phyloP scores from a whole-genome alignment of 1,140 invertebrate genomes.

The Trialeurodes vaporariorum region DNA sequence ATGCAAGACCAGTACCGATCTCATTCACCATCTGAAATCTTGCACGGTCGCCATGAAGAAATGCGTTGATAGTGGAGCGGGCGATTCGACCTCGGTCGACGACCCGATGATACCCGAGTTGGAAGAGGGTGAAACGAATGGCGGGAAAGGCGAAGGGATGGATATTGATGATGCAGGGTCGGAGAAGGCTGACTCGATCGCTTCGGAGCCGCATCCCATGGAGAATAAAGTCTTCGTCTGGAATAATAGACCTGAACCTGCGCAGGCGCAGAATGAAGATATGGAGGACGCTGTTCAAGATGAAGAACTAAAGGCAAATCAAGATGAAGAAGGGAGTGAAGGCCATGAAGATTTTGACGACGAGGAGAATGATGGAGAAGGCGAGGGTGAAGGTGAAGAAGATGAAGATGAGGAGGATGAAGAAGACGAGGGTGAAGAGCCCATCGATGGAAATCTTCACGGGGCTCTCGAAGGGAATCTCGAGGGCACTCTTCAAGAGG shows the following conservation, averaged over 20 bases:
- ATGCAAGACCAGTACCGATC: constrained; percentile 66
- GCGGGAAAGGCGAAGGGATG: constrained; percentile 12
- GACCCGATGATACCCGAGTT: constrained; percentile 30
- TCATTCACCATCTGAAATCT: constrained; percentile 55
- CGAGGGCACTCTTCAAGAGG: constrained; percentile 23
- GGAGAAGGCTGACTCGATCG: constrained; percentile 19
- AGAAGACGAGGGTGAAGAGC: constrained; percentile 6
- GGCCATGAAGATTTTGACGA: constrained; percentile 12
- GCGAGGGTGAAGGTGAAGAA: constrained; percentile 5
- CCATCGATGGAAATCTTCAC: constrained; percentile 14
- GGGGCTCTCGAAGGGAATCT: constrained; percentile 24
- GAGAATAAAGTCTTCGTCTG: constrained; percentile 64
- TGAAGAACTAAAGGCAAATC: constrained; percentile 26
- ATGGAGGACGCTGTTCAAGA: neutral
- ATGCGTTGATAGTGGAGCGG: constrained; percentile 14
- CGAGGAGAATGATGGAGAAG: constrained; percentile 10
- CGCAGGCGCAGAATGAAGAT: constrained; percentile 16
- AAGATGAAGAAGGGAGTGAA: constrained; percentile 16
- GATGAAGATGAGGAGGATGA: constrained; percentile 15
- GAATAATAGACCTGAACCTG: constrained; percentile 41
- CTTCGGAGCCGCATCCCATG: constrained; percentile 48
- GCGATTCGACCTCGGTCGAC: constrained; percentile 25
- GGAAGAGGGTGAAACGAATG: constrained; percentile 32
- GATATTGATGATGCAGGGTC: constrained; percentile 23
- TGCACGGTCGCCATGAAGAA: constrained; percentile 44